Conservation (phyloP, 2,797 vertebrate genomes). For the Pitangus sulphuratus region DNA sequence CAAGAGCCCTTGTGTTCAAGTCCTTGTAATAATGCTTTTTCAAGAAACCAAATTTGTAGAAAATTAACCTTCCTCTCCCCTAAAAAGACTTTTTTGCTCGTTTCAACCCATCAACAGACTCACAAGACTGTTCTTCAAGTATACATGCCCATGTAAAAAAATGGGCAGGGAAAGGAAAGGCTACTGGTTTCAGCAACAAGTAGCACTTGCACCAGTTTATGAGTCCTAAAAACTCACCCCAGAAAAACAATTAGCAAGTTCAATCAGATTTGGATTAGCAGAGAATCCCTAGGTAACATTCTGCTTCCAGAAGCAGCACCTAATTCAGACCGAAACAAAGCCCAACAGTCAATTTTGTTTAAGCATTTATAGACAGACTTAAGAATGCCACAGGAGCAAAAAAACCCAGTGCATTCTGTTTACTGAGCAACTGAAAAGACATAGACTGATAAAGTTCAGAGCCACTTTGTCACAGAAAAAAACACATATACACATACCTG, state of each 20-base stretch:
- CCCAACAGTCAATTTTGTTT: background rate
- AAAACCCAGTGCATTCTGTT: background rate
- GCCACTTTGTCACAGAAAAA: background rate
- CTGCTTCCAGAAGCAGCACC: background rate
- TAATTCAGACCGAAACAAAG: background rate
- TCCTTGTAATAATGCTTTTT: background rate
- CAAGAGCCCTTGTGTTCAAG: background rate
- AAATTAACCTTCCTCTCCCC: background rate
- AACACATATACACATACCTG: constrained; percentile 77
- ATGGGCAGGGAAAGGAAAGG: background rate
- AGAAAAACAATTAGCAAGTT: background rate
- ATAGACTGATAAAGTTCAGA: background rate
- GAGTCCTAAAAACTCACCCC: background rate
- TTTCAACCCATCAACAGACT: background rate
- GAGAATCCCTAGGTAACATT: background rate
- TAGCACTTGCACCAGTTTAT: background rate
- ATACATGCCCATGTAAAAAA: background rate
- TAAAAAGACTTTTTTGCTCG: background rate
- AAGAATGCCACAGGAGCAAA: background rate
- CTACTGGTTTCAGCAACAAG: background rate
- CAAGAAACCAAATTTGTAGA: background rate
- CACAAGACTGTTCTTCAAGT: background rate
- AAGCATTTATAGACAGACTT: background rate
- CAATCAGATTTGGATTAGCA: background rate
- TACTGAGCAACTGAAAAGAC: background rate